Base-by-base conservation (phyloP, 2,113 vertebrate species). In the Zosterops pallidus region DNA sequence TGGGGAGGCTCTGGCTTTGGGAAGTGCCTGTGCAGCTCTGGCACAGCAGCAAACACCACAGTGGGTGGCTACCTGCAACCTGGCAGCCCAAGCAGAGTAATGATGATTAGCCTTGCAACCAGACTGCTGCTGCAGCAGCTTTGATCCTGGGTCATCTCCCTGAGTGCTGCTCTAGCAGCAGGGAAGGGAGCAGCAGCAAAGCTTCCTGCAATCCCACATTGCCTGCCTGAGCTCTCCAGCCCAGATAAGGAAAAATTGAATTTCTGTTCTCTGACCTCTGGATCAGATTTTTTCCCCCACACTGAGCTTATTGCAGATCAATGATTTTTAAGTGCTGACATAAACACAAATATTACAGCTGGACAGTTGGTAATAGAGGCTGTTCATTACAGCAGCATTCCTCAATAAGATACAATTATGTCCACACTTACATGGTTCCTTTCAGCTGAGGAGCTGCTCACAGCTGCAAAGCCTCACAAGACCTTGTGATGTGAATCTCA, bases 291-390 rank as follows among this genome's bases (percentile, higher is more conserved):
- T 89, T 92, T 81, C 35, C 71, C 83, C 57, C 42, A 46, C 39
- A 67, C 23, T 0, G 4, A 42, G 37, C 59, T 97, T 95, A 92
- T 86, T 93, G 80, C 83, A 75, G 94, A 96, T 96, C 92, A 95
- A 95, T 96, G 93, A 39, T 78, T 96, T 96, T 93, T 86, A 96
- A 93, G 92, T 90, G 93, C 90, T 93, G 94, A 94, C 88, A 94
- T 93, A 97, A 95, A 96, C 93, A 97, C 85, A 90, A 89, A 95
- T 95, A 89, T 91, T 94, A 88, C 83, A 92, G 64, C 79, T 53
- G 63, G 50, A 80, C 89, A 89, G 49, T 81, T 92, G 82, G 71
- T 83, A 95, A 94, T 52, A 80, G 90, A 86, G 46, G 53, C 76
- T 90, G 69, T 86, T 95, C 86, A 86, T 92, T 96, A 69, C 80